These are phyloP conservation scores for Nothoprocta perdicaria DNA, from an alignment of 2,113 vertebrate genomes.

Conservation along the genomic window DNA sequence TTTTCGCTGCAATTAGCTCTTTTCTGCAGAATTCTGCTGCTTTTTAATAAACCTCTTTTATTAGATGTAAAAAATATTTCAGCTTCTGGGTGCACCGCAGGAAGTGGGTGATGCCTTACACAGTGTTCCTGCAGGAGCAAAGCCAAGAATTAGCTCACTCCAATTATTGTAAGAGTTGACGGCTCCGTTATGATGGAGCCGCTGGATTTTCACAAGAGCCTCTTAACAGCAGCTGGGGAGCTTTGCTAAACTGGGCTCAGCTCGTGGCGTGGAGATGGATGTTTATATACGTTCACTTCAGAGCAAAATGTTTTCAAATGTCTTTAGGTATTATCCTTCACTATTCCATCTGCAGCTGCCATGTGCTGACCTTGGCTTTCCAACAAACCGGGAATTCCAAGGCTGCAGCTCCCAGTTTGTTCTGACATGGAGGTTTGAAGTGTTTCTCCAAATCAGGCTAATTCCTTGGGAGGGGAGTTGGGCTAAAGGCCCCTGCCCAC, in stretches of 20 bases:
- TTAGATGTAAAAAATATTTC: constrained; percentile 7
- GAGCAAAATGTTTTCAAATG: neutral
- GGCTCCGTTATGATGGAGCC: neutral
- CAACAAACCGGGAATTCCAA: neutral
- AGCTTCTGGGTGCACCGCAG: constrained; percentile 39
- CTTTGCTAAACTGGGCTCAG: rapidly evolving
- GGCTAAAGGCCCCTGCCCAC: neutral
- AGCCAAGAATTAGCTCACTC: constrained; percentile 33
- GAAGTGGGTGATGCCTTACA: constrained; percentile 53
- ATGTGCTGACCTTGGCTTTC: neutral
- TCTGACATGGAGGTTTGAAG: neutral
- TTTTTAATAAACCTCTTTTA: constrained; percentile 4
- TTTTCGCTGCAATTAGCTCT: neutral
- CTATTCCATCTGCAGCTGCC: neutral
- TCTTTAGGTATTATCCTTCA: neutral
- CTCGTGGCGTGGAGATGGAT: rapidly evolving
- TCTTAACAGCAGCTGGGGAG: neutral
- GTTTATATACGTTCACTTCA: rapidly evolving
- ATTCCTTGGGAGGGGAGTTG: neutral
- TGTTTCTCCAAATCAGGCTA: neutral
- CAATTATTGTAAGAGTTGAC: neutral
- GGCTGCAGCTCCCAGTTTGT: neutral
- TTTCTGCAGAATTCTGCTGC: neutral
- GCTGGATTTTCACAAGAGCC: rapidly evolving
- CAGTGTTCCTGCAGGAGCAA: neutral